phyloP scores from a whole-genome alignment of 2,113 vertebrate species.

The Podiceps cristatus region DNA sequence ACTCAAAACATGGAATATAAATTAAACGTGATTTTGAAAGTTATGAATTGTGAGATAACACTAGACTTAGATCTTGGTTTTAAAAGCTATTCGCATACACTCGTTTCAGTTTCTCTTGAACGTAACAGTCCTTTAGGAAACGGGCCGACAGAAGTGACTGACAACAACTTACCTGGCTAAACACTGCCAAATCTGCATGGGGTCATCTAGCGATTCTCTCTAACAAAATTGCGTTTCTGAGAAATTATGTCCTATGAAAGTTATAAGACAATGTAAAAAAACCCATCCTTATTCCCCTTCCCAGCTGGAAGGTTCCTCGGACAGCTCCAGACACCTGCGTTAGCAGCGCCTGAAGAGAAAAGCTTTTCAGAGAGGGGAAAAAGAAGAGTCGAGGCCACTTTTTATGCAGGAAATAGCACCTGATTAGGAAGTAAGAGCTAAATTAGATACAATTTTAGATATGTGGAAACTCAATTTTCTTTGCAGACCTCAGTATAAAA shows the following conservation, averaged over 20 bases:
- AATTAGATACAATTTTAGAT: constrained; percentile 29
- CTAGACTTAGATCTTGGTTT: background rate
- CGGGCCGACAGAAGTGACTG: background rate
- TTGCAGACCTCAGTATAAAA: background rate
- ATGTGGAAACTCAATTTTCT: constrained; percentile 54
- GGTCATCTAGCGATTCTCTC: constrained; percentile 15
- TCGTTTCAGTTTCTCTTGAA: background rate
- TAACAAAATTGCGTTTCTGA: constrained; percentile 15
- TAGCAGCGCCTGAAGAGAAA: background rate
- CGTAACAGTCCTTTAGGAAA: background rate
- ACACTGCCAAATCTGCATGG: background rate
- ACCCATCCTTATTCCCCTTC: background rate
- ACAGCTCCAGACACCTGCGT: constrained; percentile 17
- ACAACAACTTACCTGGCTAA: background rate
- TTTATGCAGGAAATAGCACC: background rate
- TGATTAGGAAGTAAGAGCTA: background rate
- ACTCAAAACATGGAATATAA: background rate
- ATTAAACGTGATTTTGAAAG: background rate
- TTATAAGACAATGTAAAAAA: background rate
- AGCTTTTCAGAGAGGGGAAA: background rate
- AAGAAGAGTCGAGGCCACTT: background rate
- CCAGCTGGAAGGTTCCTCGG: background rate
- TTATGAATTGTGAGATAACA: background rate
- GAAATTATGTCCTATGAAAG: constrained; percentile 42
- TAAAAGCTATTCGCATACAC: background rate